phyloP scores from a whole-genome alignment of 1,140 invertebrate species.

The Drosophila carrolli region DNA sequence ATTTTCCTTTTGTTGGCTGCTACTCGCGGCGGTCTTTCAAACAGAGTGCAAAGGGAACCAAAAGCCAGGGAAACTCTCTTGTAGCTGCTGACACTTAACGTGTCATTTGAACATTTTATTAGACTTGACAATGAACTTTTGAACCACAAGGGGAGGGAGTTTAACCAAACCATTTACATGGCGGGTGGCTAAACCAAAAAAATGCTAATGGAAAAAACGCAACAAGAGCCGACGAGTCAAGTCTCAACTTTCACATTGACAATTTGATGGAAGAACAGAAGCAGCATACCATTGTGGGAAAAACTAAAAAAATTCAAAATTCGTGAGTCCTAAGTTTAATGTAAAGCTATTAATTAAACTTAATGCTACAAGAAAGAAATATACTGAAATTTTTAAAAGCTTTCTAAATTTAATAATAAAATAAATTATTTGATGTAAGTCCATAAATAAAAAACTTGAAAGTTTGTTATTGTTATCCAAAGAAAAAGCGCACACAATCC shows the following conservation, averaged over 20 bases:
- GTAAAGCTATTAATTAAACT: neutral
- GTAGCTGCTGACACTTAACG: slow-evolving; percentile 77
- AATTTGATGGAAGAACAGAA: slow-evolving; percentile 26
- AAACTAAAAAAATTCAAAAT: neutral
- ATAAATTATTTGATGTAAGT: too few relatives aligned
- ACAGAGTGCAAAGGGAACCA: slow-evolving; percentile 36
- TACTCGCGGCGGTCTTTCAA: slow-evolving; percentile 51
- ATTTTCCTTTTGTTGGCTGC: slow-evolving; percentile 5
- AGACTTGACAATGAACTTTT: slow-evolving; percentile 81
- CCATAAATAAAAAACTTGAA: too few relatives aligned
- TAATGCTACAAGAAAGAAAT: too few relatives aligned
- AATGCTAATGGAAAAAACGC: slow-evolving; percentile 21
- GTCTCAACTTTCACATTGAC: slow-evolving; percentile 64
- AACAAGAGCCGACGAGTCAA: slow-evolving; percentile 10
- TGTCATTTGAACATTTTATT: slow-evolving; percentile 82
- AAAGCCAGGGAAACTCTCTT: slow-evolving; percentile 42
- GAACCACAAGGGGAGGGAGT: slow-evolving; percentile 40
- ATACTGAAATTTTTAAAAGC: too few relatives aligned
- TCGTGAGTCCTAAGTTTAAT: neutral
- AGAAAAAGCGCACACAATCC: slow-evolving; percentile 8
- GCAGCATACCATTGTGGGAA: slow-evolving; percentile 19
- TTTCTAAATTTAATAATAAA: too few relatives aligned
- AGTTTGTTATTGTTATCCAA: neutral
- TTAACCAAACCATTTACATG: slow-evolving; percentile 38
- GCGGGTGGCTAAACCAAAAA: slow-evolving; percentile 25